phyloP scores from a whole-genome alignment of 2,888 invertebrate genomes.

The Agrilus cyanescens region DNA sequence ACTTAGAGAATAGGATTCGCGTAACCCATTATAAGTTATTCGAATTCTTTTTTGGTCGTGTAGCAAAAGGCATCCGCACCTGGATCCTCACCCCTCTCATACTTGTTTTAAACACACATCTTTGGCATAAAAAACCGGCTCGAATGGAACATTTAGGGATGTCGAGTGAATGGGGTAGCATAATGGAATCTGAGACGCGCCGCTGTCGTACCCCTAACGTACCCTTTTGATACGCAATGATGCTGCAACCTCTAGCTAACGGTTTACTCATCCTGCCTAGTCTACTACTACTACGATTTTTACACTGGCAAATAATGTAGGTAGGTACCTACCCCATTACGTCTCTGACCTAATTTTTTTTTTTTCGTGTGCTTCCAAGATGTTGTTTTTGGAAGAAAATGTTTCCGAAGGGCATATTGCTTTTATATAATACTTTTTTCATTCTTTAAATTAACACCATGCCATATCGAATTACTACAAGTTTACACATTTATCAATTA shows the following conservation, averaged over 20 bases:
- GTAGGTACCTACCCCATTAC: no score
- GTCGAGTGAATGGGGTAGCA: constrained; percentile 35
- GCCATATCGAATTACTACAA: no score
- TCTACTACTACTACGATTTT: no score
- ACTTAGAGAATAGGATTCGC: constrained; percentile 9
- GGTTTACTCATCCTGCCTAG: no score
- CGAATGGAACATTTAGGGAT: constrained; percentile 34
- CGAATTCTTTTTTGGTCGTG: constrained; percentile 34
- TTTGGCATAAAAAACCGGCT: constrained; percentile 31
- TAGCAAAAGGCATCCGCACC: constrained; percentile 33
- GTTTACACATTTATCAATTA: no score
- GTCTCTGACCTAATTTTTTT: no score
- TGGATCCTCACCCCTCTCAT: constrained; percentile 35
- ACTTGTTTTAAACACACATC: constrained; percentile 22
- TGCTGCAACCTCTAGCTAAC: constrained; percentile 25
- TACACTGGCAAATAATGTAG: no score
- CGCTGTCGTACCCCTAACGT: constrained; percentile 31
- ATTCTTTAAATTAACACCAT: no score
- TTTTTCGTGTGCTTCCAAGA: no score
- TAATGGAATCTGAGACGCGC: constrained; percentile 37
- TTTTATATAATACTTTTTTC: no score
- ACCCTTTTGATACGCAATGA: constrained; percentile 35
- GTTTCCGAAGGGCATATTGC: no score
- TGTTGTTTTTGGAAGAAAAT: no score
- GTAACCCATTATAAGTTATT: constrained; percentile 33